Evolutionary conservation across 2,797 vertebrate species (phyloP).

Genomic region (Tragelaphus oryx): DNA sequence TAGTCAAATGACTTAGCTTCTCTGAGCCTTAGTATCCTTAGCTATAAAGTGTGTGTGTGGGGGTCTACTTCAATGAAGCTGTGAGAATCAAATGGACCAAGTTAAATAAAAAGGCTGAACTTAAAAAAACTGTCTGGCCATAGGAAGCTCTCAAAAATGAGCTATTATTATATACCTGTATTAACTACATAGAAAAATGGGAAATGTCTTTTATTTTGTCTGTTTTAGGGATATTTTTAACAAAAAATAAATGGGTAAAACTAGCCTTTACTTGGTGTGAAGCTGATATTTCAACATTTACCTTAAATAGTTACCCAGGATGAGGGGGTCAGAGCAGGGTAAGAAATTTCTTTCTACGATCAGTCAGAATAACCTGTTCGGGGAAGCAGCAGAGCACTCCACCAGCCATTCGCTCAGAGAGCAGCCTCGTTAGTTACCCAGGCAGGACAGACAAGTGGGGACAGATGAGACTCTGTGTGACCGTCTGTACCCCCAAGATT

Average conservation of each 20-base stretch:
- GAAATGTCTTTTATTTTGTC: not conserved
- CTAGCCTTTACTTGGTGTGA: not conserved
- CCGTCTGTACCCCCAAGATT: not conserved
- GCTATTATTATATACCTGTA: not conserved
- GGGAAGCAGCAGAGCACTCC: no score
- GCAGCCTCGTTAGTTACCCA: not conserved
- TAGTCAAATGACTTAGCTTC: not conserved
- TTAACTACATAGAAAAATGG: not conserved
- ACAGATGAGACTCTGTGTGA: not conserved
- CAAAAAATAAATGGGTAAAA: not conserved
- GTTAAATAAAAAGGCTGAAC: not conserved
- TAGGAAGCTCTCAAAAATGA: not conserved
- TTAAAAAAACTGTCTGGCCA: not conserved
- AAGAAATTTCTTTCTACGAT: not conserved
- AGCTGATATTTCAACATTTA: slow-evolving; percentile 6
- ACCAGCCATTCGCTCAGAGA: not conserved
- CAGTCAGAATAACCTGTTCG: not conserved
- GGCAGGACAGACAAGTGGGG: not conserved
- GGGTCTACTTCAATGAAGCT: not conserved
- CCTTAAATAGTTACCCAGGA: not conserved
- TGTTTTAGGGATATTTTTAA: not conserved
- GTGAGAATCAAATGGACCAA: not conserved
- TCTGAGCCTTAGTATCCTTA: not conserved
- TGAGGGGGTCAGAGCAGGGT: not conserved
- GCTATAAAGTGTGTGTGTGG: not conserved